Conservation (phyloP, 1,140 invertebrate genomes). For the Leptopilina clavipes region DNA sequence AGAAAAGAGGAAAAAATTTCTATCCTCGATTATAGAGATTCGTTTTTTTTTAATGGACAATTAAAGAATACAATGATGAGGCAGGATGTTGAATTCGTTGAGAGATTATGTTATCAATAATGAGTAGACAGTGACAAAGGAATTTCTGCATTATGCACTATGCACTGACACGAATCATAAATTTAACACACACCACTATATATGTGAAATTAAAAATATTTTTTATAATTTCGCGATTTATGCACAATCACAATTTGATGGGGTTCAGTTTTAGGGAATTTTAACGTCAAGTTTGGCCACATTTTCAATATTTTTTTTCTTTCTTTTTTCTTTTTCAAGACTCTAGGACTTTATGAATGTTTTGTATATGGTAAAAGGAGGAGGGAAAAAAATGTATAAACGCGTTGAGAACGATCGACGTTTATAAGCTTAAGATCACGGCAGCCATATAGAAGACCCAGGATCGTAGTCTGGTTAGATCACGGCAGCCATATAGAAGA, state of each 20-base stretch:
- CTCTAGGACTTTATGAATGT: too few species aligned
- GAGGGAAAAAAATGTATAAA: background rate
- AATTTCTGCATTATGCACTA: slow-evolving; percentile 15
- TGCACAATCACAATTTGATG: background rate
- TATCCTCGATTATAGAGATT: background rate
- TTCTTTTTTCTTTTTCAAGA: background rate
- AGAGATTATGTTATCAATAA: slow-evolving; percentile 15
- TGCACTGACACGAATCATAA: slow-evolving; percentile 9
- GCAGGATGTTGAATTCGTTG: background rate
- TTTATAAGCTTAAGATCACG: background rate
- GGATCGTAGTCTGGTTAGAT: slow-evolving; percentile 2
- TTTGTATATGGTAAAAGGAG: background rate
- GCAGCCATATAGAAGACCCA: slow-evolving; percentile 21
- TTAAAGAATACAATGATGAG: background rate
- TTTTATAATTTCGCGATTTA: background rate
- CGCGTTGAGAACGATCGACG: slow-evolving; percentile 3
- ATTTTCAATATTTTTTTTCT: background rate
- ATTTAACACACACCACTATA: too few species aligned
- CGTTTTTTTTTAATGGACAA: background rate
- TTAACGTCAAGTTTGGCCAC: background rate
- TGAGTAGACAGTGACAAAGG: slow-evolving; percentile 18
- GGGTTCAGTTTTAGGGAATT: background rate
- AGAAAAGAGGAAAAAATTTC: too few species aligned
- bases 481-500: slow-evolving; percentile 22
- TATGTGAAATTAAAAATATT: background rate